These are phyloP conservation scores for Gymnobelideus leadbeateri DNA, from an alignment of 2,113 vertebrate genomes.

Conservation along the genomic window DNA sequence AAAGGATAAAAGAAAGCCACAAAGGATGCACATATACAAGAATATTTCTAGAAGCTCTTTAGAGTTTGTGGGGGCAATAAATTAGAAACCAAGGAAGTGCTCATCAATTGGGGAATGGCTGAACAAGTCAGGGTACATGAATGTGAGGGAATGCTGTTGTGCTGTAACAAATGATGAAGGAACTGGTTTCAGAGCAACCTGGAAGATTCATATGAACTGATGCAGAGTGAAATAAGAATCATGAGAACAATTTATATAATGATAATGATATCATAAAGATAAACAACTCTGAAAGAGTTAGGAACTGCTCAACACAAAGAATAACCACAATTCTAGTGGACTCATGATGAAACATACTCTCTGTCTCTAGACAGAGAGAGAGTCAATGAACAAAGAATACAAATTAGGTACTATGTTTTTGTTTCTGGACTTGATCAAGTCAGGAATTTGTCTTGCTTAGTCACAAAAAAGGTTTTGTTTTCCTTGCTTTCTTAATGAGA, in stretches of 20 bases:
- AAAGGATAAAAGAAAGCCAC: not conserved
- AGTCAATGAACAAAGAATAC: too few relatives aligned
- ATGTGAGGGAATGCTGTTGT: too few relatives aligned
- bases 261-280: too few relatives aligned
- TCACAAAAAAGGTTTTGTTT: not conserved
- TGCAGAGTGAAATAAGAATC: too few relatives aligned
- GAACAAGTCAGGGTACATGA: too few relatives aligned
- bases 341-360: not conserved
- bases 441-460: not conserved
- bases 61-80: too few relatives aligned
- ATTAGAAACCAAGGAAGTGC: too few relatives aligned
- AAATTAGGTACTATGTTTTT: not conserved
- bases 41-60: too few relatives aligned
- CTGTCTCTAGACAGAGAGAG: not conserved
- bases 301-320: not conserved
- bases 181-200: too few relatives aligned
- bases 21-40: not conserved
- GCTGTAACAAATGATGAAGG: too few relatives aligned
- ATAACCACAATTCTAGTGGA: not conserved
- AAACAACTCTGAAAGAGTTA: not conserved
- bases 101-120: too few relatives aligned
- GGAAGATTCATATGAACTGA: too few relatives aligned
- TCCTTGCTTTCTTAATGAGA: not conserved
- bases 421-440: not conserved
- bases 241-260: not conserved